phyloP scores from a whole-genome alignment of 37 sponge, comb jelly and placozoan genomes.

The Bolinopsis microptera region DNA sequence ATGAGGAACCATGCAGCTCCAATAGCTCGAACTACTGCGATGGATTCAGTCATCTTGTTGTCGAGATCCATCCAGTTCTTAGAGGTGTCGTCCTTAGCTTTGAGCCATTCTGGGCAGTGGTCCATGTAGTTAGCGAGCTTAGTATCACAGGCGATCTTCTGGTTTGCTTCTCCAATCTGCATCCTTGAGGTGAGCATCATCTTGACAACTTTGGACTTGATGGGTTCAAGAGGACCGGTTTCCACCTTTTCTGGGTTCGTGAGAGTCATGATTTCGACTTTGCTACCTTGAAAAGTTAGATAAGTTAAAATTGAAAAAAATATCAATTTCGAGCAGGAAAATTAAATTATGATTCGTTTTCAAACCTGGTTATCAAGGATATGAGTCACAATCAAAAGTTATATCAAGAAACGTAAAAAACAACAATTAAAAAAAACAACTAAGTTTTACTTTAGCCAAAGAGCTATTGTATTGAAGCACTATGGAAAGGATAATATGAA shows the following conservation, averaged over 20 bases:
- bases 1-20: background rate
- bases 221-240: background rate
- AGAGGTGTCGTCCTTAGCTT: conserved; percentile 7
- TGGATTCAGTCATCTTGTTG: conserved; percentile 50
- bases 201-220: conserved; percentile 11
- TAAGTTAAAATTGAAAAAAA: too few species aligned
- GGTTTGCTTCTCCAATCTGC: background rate
- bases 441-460: too few species aligned
- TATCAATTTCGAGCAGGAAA: too few species aligned
- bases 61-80: conserved; percentile 58
- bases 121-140: conserved; percentile 27
- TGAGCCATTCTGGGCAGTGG: conserved; percentile 10
- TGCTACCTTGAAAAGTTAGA: too few species aligned
- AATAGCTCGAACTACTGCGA: conserved; percentile 14
- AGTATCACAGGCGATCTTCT: background rate
- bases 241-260: background rate
- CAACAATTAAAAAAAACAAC: too few species aligned
- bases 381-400: too few species aligned
- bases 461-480: too few species aligned
- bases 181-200: conserved; percentile 43
- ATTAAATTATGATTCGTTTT: too few species aligned
- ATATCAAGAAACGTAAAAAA: too few species aligned
- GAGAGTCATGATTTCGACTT: too few species aligned
- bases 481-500: too few species aligned
- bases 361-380: too few species aligned